These are phyloP conservation scores for Okapia johnstoni DNA, from an alignment of 2,113 vertebrate species.

Conservation along the genomic window DNA sequence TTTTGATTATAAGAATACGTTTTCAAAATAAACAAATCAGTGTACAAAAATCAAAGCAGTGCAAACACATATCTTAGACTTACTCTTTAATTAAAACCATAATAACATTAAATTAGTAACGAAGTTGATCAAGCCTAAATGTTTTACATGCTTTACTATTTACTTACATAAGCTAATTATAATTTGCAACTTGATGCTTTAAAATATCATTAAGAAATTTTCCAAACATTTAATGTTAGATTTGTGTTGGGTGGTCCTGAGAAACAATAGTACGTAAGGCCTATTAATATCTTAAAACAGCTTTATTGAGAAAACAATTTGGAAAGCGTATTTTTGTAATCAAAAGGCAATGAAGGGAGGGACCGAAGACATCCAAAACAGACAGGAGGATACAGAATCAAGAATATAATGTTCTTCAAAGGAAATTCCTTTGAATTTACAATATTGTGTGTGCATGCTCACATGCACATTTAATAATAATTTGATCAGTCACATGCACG, in stretches of 20 bases:
- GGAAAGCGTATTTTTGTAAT: background rate
- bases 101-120: conserved; percentile 18
- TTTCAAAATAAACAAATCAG: background rate
- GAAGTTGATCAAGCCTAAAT: background rate
- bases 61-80: background rate
- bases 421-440: conserved; percentile 4
- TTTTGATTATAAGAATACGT: background rate
- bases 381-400: background rate
- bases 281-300: background rate
- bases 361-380: background rate
- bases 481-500: background rate
- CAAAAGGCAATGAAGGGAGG: background rate
- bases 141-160: conserved; percentile 20
- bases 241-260: background rate
- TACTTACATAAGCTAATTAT: conserved; percentile 1
- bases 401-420: background rate
- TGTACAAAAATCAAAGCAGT: conserved; percentile 31
- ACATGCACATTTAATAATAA: background rate
- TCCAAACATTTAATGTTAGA: background rate
- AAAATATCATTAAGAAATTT: conserved; percentile 25
- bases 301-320: background rate
- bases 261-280: background rate
- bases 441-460: background rate
- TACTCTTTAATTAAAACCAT: conserved; percentile 55
- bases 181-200: conserved; percentile 25